Base-by-base conservation (phyloP, 2,797 vertebrate genomes). In the Gephyroberyx darwinii region DNA sequence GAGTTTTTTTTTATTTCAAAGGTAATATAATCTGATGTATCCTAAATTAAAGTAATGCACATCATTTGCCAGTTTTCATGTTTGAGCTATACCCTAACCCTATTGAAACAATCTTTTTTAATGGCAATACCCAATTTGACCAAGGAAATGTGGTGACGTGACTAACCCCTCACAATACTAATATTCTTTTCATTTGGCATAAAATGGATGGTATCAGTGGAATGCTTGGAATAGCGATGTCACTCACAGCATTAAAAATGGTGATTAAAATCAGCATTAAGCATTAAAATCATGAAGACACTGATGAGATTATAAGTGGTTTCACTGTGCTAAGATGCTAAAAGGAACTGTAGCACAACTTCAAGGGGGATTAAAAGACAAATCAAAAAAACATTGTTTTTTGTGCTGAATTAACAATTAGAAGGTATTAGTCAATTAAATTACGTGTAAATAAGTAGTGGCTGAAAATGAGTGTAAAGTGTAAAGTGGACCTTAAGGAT, bases 281-380 rank as follows among this genome's bases (percentile, higher is more conserved):
- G 60, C 33, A 26, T 26, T 26, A 26, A 26, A 26, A 26, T 26
- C 26, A 26, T 70, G 50, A 52, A n/a, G 30, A 78, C n/a, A 63
- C 26, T 57, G 33, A 9, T 67, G 3, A 22, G 37, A 61, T 74
- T 69, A 35, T 8, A 58, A 17, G 8, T 45, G n/a, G 30, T 65
- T 85, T 63, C 62, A 45, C 59, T 72, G 13, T 17, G 1, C 1
- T 31, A 14, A 57, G 72, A 55, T 41, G 13, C 51, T 37, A 37
- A 37, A 26, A 26, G 1, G 26, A 37, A 55, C 37, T 39, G 3
- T 50, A 39, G 9, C 3, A 51, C 16, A 58, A 52, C 59, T 62
- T 59, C 80, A 39, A 57, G 13, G 20, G 55, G 33, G 43, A 76
- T 82, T 70, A 67, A 65, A 71, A 26, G 4, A 26, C 26, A 26